Conservation (phyloP, 2,888 invertebrate genomes). For the Adelphocoris suturalis region DNA sequence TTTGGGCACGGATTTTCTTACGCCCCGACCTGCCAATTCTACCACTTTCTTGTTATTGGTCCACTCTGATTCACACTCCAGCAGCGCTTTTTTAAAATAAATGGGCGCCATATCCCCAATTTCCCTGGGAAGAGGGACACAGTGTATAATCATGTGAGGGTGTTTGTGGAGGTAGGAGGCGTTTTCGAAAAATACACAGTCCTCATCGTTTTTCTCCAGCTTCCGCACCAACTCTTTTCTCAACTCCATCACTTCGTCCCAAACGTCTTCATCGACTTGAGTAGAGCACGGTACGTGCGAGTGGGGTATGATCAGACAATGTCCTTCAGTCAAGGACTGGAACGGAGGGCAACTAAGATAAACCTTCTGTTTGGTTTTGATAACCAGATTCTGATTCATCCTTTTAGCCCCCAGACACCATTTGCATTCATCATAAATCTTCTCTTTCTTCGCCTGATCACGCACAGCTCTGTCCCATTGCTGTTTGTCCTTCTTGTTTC, state of each 20-base stretch:
- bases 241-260: constrained; percentile 91
- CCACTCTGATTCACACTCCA: constrained; percentile 97
- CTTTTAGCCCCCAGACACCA: constrained; percentile 90
- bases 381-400: constrained; percentile 91
- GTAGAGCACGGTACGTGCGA: constrained; percentile 90
- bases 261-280: constrained; percentile 95
- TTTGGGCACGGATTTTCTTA: constrained; percentile 92
- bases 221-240: constrained; percentile 88
- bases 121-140: constrained; percentile 91
- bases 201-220: constrained; percentile 84
- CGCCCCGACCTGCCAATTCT: constrained; percentile 84
- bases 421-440: constrained; percentile 88
- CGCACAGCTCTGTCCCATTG: constrained; percentile 85
- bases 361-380: constrained; percentile 88
- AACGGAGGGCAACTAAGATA: constrained; percentile 90
- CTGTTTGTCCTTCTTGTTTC: constrained; percentile 82
- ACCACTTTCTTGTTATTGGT: constrained; percentile 95
- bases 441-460: constrained; percentile 86
- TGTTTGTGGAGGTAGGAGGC: constrained; percentile 84
- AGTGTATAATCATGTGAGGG: constrained; percentile 93
- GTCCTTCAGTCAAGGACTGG: constrained; percentile 90
- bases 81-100: constrained; percentile 98
- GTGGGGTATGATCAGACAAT: constrained; percentile 92
- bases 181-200: constrained; percentile 94
- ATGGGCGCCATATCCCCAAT: constrained; percentile 94